A percentile compares a stretch with the other conserved stretches of the same genome.
Conservation (phyloP, 2,888 invertebrate species). For the Microchrysa polita region DNA sequence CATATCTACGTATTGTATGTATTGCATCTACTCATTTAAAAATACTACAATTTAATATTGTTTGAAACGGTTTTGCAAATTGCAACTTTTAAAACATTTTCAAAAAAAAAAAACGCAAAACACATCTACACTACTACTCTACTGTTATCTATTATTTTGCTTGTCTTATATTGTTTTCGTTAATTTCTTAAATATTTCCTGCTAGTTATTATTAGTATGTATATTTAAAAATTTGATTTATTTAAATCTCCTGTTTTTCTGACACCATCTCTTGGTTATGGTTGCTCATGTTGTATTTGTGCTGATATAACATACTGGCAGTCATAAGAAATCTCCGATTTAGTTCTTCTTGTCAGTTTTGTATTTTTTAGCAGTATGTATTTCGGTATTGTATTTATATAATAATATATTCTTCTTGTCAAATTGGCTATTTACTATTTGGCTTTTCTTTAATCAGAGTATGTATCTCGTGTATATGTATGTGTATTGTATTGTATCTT, state of each 20-base stretch:
- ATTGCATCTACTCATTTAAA: constrained; percentile 5
- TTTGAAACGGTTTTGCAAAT: constrained; percentile 21
- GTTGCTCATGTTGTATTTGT: constrained; percentile 26
- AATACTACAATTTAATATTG: constrained; percentile 26
- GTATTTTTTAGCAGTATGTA: too few relatives aligned
- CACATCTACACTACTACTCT: background rate
- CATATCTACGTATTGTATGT: constrained; percentile 13
- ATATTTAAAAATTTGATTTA: background rate
- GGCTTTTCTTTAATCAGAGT: constrained; percentile 37
- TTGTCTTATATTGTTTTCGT: background rate
- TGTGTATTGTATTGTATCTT: constrained; percentile 35
- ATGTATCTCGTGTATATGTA: constrained; percentile 14
- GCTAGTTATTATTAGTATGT: background rate
- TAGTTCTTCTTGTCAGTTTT: too few relatives aligned
- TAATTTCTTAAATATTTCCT: background rate
- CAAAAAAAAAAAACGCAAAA: too few relatives aligned
- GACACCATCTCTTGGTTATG: background rate
- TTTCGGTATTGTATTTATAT: too few relatives aligned
- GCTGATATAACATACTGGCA: constrained; percentile 28
- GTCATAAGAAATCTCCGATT: background rate
- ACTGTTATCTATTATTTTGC: constrained; percentile 9
- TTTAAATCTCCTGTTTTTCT: constrained; percentile 17
- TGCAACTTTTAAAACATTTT: constrained; percentile 34
- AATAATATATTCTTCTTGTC: constrained; percentile 41
- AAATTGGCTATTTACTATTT: constrained; percentile 44